phyloP scores from a whole-genome alignment of 1,140 invertebrate species.

The Neoseiulus cucumeris region DNA sequence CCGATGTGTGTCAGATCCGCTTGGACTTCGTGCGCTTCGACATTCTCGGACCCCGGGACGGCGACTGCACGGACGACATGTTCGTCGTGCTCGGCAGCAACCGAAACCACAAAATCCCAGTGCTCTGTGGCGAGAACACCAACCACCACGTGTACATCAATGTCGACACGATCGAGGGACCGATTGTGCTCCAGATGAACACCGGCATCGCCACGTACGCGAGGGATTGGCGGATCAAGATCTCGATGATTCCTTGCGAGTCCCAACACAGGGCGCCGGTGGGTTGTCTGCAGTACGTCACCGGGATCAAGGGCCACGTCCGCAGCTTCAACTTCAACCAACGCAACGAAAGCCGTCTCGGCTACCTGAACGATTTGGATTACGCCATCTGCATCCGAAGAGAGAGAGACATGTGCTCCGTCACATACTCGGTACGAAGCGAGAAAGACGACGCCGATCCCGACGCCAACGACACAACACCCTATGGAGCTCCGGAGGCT shows the following conservation, averaged over 20 bases:
- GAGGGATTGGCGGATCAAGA: conserved; percentile 52
- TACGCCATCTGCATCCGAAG: conserved; percentile 23
- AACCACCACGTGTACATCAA: conserved; percentile 39
- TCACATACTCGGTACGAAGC: conserved; percentile 32
- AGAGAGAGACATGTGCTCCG: conserved; percentile 23
- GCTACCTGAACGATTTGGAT: conserved; percentile 36
- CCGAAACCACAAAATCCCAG: conserved; percentile 43
- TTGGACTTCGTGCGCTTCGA: conserved; percentile 50
- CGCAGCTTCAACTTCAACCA: conserved; percentile 41
- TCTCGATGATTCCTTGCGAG: conserved; percentile 46
- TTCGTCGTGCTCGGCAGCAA: conserved; percentile 43
- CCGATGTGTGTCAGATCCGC: conserved; percentile 37
- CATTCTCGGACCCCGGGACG: conserved; percentile 37
- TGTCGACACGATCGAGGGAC: conserved; percentile 24
- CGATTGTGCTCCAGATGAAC: conserved; percentile 43
- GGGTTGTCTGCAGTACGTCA: conserved; percentile 58
- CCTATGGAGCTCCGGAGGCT: not conserved
- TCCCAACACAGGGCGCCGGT: conserved; percentile 39
- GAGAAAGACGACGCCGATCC: not conserved
- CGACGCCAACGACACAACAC: not conserved
- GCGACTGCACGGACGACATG: conserved; percentile 46
- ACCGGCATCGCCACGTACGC: conserved; percentile 37
- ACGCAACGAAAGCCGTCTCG: conserved; percentile 12
- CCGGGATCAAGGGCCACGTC: conserved; percentile 38
- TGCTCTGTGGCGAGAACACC: conserved; percentile 55